Conservation (phyloP, 2,797 vertebrate genomes). For the Poecile montanus region DNA sequence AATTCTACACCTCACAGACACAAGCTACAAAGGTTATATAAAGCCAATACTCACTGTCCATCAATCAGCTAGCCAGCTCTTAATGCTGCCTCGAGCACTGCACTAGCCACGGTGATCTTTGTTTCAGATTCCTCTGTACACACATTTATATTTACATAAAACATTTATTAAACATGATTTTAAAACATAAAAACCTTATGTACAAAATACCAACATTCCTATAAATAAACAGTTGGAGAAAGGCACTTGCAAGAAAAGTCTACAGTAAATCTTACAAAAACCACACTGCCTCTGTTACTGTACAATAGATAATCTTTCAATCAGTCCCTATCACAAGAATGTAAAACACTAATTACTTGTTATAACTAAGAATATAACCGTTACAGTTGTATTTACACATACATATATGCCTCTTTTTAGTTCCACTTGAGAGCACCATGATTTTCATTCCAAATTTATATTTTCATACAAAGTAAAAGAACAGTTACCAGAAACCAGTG, state of each 20-base stretch:
- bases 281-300: conserved; percentile 76
- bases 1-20: conserved; percentile 55
- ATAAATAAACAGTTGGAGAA: conserved; percentile 85
- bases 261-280: conserved; percentile 83
- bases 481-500: conserved; percentile 67
- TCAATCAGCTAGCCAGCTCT: conserved; percentile 63
- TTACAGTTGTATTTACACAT: conserved; percentile 77
- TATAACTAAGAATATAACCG: conserved; percentile 72
- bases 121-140: conserved; percentile 77
- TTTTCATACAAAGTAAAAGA: conserved; percentile 72
- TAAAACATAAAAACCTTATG: conserved; percentile 77
- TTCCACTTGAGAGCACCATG: conserved; percentile 79
- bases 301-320: conserved; percentile 78
- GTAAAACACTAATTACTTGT: conserved; percentile 76
- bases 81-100: conserved; percentile 66
- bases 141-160: conserved; percentile 79
- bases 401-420: conserved; percentile 60
- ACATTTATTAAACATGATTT: conserved; percentile 80
- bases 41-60: conserved; percentile 67
- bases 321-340: conserved; percentile 74
- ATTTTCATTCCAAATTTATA: conserved; percentile 67
- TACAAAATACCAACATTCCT: conserved; percentile 83
- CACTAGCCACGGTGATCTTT: conserved; percentile 72
- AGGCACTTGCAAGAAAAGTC: conserved; percentile 87
- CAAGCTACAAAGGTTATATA: conserved; percentile 67